phyloP scores from a whole-genome alignment of 2,797 vertebrate species.

The Cetoscarus ocellatus region DNA sequence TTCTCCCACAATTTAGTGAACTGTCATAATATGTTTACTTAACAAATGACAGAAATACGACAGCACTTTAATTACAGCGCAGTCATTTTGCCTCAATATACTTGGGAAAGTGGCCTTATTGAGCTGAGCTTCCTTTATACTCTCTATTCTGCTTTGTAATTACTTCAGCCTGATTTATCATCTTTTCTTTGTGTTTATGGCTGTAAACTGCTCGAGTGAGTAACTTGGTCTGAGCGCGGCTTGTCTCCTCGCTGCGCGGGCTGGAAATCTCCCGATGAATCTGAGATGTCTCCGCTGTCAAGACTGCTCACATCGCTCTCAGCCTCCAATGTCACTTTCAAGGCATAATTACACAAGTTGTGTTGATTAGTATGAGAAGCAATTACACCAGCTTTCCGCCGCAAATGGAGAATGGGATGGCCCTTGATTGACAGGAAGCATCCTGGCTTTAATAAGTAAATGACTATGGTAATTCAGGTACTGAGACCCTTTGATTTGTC shows the following conservation, averaged over 20 bases:
- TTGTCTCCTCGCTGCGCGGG: constrained; percentile 78
- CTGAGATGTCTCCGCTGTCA: constrained; percentile 85
- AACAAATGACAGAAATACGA: constrained; percentile 85
- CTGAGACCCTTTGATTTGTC: constrained; percentile 88
- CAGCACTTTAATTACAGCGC: constrained; percentile 83
- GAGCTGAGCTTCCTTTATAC: constrained; percentile 76
- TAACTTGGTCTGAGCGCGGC: constrained; percentile 81
- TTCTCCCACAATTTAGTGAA: constrained; percentile 82
- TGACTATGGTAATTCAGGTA: constrained; percentile 90
- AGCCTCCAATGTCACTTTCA: constrained; percentile 90
- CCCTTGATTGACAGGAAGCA: constrained; percentile 89
- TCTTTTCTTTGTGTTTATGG: constrained; percentile 85
- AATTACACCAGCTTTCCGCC: constrained; percentile 88
- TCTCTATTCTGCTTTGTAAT: constrained; percentile 84
- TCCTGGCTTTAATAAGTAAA: constrained; percentile 90
- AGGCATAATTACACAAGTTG: constrained; percentile 91
- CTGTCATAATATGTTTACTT: constrained; percentile 85
- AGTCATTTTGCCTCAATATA: constrained; percentile 81
- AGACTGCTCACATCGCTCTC: constrained; percentile 82
- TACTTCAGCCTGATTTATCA: constrained; percentile 83
- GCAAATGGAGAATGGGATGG: constrained; percentile 88
- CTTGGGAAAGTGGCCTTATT: constrained; percentile 82
- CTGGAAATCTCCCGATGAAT: constrained; percentile 85
- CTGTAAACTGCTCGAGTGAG: constrained; percentile 79
- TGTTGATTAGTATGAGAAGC: constrained; percentile 91